Evolutionary conservation across 1,140 invertebrate genomes (phyloP).

Genomic region (Heliconius hewitsoni): DNA sequence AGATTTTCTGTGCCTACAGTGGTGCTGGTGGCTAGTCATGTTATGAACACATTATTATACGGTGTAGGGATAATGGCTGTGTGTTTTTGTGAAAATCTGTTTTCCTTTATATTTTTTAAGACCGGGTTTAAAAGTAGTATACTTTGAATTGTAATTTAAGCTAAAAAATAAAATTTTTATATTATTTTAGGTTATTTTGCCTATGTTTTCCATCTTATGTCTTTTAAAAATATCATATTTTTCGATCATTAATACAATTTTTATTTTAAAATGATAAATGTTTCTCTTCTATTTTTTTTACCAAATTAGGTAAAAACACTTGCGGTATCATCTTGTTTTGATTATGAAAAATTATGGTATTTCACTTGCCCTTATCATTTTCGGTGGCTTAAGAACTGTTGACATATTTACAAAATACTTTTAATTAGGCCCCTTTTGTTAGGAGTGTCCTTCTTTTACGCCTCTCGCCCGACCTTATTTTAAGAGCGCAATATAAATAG

Average conservation of each 20-base stretch:
- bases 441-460: neutral
- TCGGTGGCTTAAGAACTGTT: constrained; percentile 4
- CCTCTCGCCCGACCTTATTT: constrained; percentile 1
- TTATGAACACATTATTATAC: neutral
- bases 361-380: constrained; percentile 3
- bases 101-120: too few relatives aligned
- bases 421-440: constrained; percentile 9
- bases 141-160: too few relatives aligned
- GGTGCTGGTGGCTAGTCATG: neutral
- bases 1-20: neutral
- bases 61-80: neutral
- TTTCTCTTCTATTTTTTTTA: neutral
- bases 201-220: too few relatives aligned
- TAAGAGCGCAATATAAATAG: neutral
- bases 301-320: neutral
- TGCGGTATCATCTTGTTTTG: neutral
- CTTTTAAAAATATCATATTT: neutral
- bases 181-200: too few relatives aligned
- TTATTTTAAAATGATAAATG: too few relatives aligned
- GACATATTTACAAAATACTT: constrained; percentile 14
- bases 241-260: neutral
- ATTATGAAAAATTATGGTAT: neutral
- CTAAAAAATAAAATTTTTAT: too few relatives aligned
- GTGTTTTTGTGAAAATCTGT: neutral
- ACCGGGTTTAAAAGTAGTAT: too few relatives aligned